A percentile compares a stretch with the other conserved stretches of the same genome.
These are phyloP conservation scores for Pelodiscus sinensis DNA, from an alignment of 2,113 vertebrate species.

Conservation along the genomic window DNA sequence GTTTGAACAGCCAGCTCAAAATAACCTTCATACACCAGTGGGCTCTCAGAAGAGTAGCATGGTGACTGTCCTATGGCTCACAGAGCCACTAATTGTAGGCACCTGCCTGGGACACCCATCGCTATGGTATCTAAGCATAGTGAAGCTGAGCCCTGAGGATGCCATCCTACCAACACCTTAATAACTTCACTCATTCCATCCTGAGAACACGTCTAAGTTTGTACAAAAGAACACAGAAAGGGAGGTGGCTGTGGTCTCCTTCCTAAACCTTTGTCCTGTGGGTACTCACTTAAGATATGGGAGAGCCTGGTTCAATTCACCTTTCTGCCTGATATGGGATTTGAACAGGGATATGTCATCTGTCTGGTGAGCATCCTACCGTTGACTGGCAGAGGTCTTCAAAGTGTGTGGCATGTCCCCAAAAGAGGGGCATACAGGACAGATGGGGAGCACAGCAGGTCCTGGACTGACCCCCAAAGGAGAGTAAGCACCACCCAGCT, in stretches of 20 bases:
- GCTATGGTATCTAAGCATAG: not conserved
- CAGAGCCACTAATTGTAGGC: no score
- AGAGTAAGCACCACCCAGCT: no score
- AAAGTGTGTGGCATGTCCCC: no score
- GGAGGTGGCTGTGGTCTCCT: not conserved
- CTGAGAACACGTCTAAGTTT: not conserved
- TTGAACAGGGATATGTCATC: not conserved
- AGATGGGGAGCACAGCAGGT: no score
- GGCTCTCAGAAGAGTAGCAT: not conserved
- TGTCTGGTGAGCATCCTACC: no score
- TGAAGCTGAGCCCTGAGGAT: no score
- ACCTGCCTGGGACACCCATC: not conserved
- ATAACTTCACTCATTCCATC: not conserved
- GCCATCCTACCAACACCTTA: no score
- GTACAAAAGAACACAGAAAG: not conserved
- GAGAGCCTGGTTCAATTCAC: not conserved
- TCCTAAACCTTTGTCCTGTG: not conserved
- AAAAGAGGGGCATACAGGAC: no score
- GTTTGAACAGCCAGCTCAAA: not conserved
- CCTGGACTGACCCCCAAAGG: no score
- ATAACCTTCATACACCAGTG: not conserved
- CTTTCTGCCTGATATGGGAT: not conserved
- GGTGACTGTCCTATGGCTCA: not conserved
- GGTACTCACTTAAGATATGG: not conserved
- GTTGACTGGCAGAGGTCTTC: no score